A percentile compares a stretch with the other conserved stretches of the same genome.
Evolutionary conservation across 2,888 invertebrate species (phyloP).

Genomic region (Lasioglossum morio): DNA sequence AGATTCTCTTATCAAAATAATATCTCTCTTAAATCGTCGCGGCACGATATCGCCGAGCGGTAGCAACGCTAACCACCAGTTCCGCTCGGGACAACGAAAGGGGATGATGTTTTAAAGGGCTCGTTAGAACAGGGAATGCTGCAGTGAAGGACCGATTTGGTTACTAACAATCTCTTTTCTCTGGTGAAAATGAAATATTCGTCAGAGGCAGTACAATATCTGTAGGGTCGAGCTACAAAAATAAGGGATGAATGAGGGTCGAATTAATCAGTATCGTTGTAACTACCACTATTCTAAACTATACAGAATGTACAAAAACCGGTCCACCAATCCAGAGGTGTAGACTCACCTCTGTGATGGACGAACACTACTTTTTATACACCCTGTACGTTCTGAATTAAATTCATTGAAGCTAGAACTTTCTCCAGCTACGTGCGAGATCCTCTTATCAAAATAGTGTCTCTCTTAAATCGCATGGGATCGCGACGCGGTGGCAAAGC

Average conservation of each 20-base stretch:
- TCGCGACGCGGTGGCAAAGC: not conserved
- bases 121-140: not conserved
- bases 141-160: not conserved
- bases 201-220: too few relatives aligned
- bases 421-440: not conserved
- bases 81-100: constrained; percentile 3
- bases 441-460: constrained; percentile 1
- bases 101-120: not conserved
- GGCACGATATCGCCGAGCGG: not conserved
- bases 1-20: constrained; percentile 46
- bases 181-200: too few relatives aligned
- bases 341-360: too few relatives aligned
- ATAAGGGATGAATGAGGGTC: too few relatives aligned
- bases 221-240: too few relatives aligned
- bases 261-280: too few relatives aligned
- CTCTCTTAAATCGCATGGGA: not conserved
- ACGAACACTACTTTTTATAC: too few relatives aligned
- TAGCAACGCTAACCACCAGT: not conserved
- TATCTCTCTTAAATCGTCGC: constrained; percentile 29
- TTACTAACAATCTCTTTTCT: not conserved
- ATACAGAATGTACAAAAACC: too few relatives aligned
- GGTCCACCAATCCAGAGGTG: too few relatives aligned
- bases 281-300: too few relatives aligned
- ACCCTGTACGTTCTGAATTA: not conserved
- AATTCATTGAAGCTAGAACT: not conserved